Evolutionary conservation across 2,113 vertebrate species (phyloP), one percentile per base, ranked within the genome.

Genomic region (Tautogolabrus adspersus): DNA sequence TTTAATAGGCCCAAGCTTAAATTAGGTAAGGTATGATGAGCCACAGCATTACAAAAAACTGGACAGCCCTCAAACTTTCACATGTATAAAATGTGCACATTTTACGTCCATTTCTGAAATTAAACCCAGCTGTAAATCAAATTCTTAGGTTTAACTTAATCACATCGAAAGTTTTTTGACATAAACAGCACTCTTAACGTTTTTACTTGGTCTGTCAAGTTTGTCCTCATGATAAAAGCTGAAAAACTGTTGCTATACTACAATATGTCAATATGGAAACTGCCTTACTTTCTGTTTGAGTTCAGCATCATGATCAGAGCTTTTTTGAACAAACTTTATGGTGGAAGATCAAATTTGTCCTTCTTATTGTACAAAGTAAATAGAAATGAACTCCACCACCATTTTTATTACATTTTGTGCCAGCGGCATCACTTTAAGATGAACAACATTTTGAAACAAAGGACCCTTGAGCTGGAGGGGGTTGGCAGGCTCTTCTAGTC

Each of bases 371-470:
- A 47, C 12, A 16, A 11, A 16, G 46, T 47, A 13, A 18, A 47
- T 10, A 15, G 42, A 3, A 19, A n/a, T 8, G 19, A 9, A 52
- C n/a, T n/a, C 18, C 18, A 37, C 6, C 19, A 21, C 10, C 4
- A 42, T 8, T 62, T 30, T 44, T 16, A 23, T 38, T 58, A 57
- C 13, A 12, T 49, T 40, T 65, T 15, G 12, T 2, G 12, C 11
- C 26, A 30, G 30, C 2, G 22, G 0, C 37, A 34, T 60, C 10
- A 15, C 42, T 56, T 49, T 40, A 65, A 16, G 5, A 42, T 11
- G 13, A 46, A 79, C 64, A 42, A 16, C 13, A 58, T 75, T 58
- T 23, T 8, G 19, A 57, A 62, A 73, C 21, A 49, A 72, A 26
- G 16, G n/a, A 60, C 38, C 11, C 13, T 51, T 64, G 34, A 66